A percentile compares a stretch with the other conserved stretches of the same genome.
Evolutionary conservation across 2,113 vertebrate genomes (phyloP).

Genomic region (Ceyx melanurus): DNA sequence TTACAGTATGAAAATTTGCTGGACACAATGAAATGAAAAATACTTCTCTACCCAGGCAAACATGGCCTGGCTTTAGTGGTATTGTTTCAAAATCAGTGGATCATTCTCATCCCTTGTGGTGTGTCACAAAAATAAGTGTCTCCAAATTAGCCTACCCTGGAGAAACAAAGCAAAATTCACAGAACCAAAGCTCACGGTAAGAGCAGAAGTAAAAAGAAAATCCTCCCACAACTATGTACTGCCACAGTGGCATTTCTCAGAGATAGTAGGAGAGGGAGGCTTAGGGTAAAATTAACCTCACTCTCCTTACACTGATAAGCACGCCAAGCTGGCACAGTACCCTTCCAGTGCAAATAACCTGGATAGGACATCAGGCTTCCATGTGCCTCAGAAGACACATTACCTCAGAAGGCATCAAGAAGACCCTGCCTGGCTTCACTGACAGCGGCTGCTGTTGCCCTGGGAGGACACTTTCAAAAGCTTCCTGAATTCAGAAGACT

Average conservation of each 20-base stretch:
- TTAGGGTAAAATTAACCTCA: fast-evolving
- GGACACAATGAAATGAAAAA: background rate
- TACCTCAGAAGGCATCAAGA: background rate
- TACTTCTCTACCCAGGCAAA: background rate
- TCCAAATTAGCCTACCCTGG: background rate
- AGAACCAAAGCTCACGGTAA: background rate
- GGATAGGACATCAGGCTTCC: background rate
- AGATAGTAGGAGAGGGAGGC: background rate
- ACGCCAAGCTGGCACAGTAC: background rate
- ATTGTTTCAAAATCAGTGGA: background rate
- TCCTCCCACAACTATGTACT: background rate
- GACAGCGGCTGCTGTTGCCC: background rate
- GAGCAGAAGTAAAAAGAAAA: background rate
- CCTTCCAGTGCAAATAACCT: background rate
- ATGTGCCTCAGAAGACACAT: background rate
- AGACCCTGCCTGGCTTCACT: background rate
- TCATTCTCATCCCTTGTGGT: background rate
- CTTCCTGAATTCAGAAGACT: background rate
- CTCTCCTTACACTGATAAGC: background rate
- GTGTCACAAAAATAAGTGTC: background rate
- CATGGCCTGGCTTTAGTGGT: background rate
- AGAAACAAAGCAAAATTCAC: background rate
- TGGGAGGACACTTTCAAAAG: background rate
- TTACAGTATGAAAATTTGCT: background rate
- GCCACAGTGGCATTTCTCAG: background rate